Evolutionary conservation across 1,140 invertebrate genomes (phyloP).

Genomic region (Nebria ingens): DNA sequence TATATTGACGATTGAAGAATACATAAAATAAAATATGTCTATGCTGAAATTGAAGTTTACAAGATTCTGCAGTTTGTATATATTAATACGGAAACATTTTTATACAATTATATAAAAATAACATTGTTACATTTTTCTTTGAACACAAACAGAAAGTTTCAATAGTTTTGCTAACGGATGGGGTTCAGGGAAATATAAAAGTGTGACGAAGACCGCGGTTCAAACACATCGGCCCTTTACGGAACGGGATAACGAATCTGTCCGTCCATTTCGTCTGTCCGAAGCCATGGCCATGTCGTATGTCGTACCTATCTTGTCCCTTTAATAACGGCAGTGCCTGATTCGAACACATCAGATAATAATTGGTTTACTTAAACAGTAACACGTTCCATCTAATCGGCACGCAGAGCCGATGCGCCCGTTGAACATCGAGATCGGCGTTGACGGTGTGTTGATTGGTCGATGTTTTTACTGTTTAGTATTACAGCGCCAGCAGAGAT

Average conservation of each 20-base stretch:
- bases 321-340: background rate
- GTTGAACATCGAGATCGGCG: background rate
- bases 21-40: no score
- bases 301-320: background rate
- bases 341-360: conserved; percentile 3
- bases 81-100: no score
- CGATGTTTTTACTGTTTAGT: no score
- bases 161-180: background rate
- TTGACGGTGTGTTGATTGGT: no score
- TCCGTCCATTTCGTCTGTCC: no score
- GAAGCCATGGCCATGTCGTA: no score
- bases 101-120: no score
- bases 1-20: no score
- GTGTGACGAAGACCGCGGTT: background rate
- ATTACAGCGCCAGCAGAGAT: no score
- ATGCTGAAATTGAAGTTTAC: no score
- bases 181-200: background rate
- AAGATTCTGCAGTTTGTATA: no score
- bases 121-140: background rate
- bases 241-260: background rate
- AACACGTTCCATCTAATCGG: conserved; percentile 14
- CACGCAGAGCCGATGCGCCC: background rate
- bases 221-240: background rate
- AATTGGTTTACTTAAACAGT: conserved; percentile 19
- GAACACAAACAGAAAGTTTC: background rate